phyloP scores from a whole-genome alignment of 2,888 invertebrate species.

The Psococerastis gibbosa region DNA sequence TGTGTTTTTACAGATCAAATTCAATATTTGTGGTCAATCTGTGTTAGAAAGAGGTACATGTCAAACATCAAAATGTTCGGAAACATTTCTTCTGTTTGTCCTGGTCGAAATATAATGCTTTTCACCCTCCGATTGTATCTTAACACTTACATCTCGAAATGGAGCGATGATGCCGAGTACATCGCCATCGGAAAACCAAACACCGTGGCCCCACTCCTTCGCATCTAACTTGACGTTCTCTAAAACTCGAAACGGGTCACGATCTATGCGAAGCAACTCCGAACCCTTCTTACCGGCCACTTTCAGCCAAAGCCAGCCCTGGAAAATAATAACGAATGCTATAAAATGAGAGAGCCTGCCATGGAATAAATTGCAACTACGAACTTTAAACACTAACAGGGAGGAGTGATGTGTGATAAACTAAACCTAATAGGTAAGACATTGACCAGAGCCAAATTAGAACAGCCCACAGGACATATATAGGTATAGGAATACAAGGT shows the following conservation, averaged over 20 bases:
- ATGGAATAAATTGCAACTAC: conserved; percentile 4
- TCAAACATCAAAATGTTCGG: no score
- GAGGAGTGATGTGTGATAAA: conserved; percentile 11
- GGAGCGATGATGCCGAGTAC: conserved; percentile 59
- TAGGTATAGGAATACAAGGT: no score
- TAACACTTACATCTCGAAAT: conserved; percentile 48
- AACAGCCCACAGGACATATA: no score
- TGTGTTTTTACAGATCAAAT: no score
- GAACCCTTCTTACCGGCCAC: conserved; percentile 29
- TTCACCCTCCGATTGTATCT: no score
- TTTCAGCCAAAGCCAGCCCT: conserved; percentile 3
- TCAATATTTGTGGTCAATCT: no score
- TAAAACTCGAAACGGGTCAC: conserved; percentile 31
- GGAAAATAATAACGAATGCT: conserved; percentile 1
- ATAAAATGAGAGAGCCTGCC: conserved; percentile 5
- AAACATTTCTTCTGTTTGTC: no score
- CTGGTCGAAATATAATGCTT: not conserved
- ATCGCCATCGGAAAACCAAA: conserved; percentile 60
- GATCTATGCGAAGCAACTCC: conserved; percentile 35
- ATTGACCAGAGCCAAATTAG: no score
- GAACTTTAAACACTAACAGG: no score
- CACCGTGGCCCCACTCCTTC: conserved; percentile 30
- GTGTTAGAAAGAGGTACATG: no score
- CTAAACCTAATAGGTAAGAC: not conserved
- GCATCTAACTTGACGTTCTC: conserved; percentile 27